Conservation (phyloP, 1,140 invertebrate species). For the Ips typographus region DNA sequence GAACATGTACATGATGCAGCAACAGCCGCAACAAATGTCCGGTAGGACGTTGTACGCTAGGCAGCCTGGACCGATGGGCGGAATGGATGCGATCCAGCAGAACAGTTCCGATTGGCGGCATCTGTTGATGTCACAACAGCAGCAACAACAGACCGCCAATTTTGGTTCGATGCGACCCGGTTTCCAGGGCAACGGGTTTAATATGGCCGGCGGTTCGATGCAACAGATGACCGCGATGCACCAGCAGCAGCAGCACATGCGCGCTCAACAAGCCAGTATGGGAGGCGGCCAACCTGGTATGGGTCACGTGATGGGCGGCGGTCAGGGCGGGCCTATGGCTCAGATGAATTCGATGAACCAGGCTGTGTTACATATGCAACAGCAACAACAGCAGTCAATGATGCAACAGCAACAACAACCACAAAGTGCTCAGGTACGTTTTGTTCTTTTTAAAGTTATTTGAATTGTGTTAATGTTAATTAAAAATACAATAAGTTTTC, state of each 20-base stretch:
- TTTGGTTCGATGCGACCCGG: constrained; percentile 63
- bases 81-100: constrained; percentile 45
- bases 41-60: constrained; percentile 53
- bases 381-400: constrained; percentile 52
- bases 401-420: constrained; percentile 56
- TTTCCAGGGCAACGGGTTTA: constrained; percentile 56
- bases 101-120: constrained; percentile 65
- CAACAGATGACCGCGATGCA: constrained; percentile 48
- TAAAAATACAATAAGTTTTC: too few relatives aligned
- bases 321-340: constrained; percentile 45
- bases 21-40: constrained; percentile 52
- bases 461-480: too few relatives aligned
- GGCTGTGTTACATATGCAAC: constrained; percentile 56
- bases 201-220: constrained; percentile 42
- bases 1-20: constrained; percentile 57
- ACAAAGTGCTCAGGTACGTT: constrained; percentile 47
- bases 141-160: constrained; percentile 59
- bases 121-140: constrained; percentile 68
- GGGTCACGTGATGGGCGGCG: constrained; percentile 38
- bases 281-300: constrained; percentile 40
- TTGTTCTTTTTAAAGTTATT: neutral
- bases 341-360: constrained; percentile 56
- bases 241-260: constrained; percentile 49
- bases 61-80: constrained; percentile 47
- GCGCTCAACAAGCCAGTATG: constrained; percentile 42